Evolutionary conservation across 64 coral and sea anemone genomes (phyloP), one percentile per base, ranked within the genome.

Genomic region (Cladopsammia gracilis): DNA sequence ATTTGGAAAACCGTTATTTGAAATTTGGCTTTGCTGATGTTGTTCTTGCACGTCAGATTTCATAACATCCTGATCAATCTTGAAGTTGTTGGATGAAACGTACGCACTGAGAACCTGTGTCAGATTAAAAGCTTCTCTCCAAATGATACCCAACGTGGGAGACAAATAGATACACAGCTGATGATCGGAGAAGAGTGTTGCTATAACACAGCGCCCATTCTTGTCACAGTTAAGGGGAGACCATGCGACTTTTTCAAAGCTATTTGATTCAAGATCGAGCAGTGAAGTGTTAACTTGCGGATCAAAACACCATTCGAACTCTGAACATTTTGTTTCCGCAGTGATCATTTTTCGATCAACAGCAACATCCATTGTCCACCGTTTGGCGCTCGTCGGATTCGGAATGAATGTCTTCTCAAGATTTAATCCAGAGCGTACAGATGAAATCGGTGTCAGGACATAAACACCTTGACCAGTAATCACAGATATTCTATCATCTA

Each of bases 391-490:
- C 82, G 72, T 19, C 59, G 54, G 67, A 34, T 26, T 50, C 2
- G 46, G 4, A 44, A 94, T 73, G 34, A 18, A 82, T 8, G 92
- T 83, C 74, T 58, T 89, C 58, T 89, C 87, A 18, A 89, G 58
- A 45, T 89, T 83, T 50, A 94, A 83, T 73, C 82, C 86, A 24
- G 67, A 73, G 42, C 46, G 62, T 22, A 54, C 13, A 47, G 73
- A 58, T 53, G 24, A 94, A 83, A 84, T 82, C 49, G 87, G 88
- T 75, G 88, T 86, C 18, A 94, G 58, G 65, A 94, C 78, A 58
- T 94, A 94, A 48, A 94, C 86, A 83, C 92, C 89, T 71, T 88
- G 86, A 14, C 89, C 92, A 62, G 86, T 94, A 8, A 89, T 73
- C 34, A 94, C 86, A 74, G 92, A 87, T 75, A 94, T 73, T 22